Percentiles rank a stretch among this genome's conserved stretches.
These are phyloP conservation scores for Panagrolaimus sp. DNA, from an alignment of 1,140 invertebrate genomes.

Conservation along the genomic window DNA sequence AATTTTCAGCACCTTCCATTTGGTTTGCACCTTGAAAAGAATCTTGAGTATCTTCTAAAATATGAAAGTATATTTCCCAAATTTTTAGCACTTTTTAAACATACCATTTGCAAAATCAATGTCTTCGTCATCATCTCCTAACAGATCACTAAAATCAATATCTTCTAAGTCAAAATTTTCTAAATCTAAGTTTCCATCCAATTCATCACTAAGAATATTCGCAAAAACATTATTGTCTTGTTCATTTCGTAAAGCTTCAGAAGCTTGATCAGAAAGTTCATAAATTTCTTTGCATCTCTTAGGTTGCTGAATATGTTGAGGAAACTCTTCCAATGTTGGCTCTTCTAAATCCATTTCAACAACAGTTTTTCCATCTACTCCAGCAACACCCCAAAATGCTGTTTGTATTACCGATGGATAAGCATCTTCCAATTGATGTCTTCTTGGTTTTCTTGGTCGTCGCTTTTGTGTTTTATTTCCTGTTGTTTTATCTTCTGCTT, in stretches of 20 bases:
- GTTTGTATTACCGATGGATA: conserved; percentile 76
- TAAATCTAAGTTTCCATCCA: conserved; percentile 43
- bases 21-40: not conserved
- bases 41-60: conserved; percentile 5
- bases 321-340: conserved; percentile 36
- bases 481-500: conserved; percentile 47
- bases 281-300: conserved; percentile 18
- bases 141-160: conserved; percentile 43
- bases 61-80: conserved; percentile 19
- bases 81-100: conserved; percentile 17
- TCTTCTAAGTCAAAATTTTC: too few species aligned
- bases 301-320: not conserved
- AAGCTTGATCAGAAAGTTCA: conserved; percentile 44
- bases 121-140: conserved; percentile 50
- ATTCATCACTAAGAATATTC: conserved; percentile 34
- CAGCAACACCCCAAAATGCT: conserved; percentile 60
- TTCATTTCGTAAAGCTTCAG: conserved; percentile 44
- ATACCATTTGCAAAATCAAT: conserved; percentile 33
- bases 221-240: conserved; percentile 46
- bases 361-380: conserved; percentile 49
- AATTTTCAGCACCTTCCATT: too few species aligned
- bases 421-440: conserved; percentile 82
- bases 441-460: conserved; percentile 74
- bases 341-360: conserved; percentile 48
- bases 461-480: conserved; percentile 63